Evolutionary conservation across 1,140 invertebrate genomes (phyloP), one percentile per base, ranked within the genome.

Genomic region (Orchestia grillus): DNA sequence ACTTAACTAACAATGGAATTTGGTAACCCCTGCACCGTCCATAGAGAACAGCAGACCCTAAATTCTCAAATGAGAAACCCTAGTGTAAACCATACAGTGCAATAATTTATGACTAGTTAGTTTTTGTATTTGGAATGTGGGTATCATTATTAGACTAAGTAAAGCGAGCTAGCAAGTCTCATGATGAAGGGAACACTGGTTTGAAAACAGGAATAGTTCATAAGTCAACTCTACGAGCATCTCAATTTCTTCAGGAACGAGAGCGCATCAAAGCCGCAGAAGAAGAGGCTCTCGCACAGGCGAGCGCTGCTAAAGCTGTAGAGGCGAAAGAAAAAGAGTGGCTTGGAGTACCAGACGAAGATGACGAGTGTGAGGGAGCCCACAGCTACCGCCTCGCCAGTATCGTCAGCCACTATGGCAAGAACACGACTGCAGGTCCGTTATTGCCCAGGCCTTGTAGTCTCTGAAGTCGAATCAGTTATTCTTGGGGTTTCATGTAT

Each of bases 401-500:
- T 40, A 94, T 94, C 92, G 92, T 94, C 92, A 94, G 44, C 44
- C 92, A 94, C 44, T 94, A 94, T 40, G 92, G 92, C 43, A 94
- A 8, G 44, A 94, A 94, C 44, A 94, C 92, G 4, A 94, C 92
- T 94, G 92, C 92, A 94, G 92, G 92, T 94, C 8, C 36, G 28
- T 91, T 19, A 77, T 77, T 77, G 88, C 88, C 41, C 16, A 11
- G 8, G 42, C 3, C 15, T n/a, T 77, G 28, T 36, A 77, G 1
- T 77, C 62, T 36, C 11, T 77, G 28, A 53, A 8, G 6, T 19
- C 19, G 47, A 3, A 36, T 77, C 47, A 53, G 11, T 77, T 77
- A 36, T 77, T 36, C 28, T 19, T 36, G 11, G 28, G 11, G 36
- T 23, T 53, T 36, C 36, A 19, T 77, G 62, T 28, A 77, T 77